A percentile compares a stretch with the other conserved stretches of the same genome.
Evolutionary conservation across 1,140 invertebrate species (phyloP).

Genomic region (Pygmarrhopalites habei): DNA sequence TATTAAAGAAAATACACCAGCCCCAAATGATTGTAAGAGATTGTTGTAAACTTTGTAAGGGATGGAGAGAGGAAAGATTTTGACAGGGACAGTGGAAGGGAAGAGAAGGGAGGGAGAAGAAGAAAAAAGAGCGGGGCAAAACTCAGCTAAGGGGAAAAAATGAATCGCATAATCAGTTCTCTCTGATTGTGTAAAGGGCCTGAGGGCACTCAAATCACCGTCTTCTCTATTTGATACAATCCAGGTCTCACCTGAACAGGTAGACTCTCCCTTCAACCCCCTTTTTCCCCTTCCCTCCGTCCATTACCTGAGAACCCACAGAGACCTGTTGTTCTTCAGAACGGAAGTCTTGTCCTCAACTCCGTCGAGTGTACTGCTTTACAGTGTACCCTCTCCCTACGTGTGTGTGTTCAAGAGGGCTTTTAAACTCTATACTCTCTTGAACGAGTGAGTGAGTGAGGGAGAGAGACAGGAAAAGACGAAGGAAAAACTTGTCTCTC

Average conservation of each 20-base stretch:
- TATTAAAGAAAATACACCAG: too few relatives aligned
- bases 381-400: too few relatives aligned
- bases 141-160: slow-evolving; percentile 3
- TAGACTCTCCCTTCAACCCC: slow-evolving; percentile 8
- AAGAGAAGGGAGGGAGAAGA: neutral
- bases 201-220: slow-evolving; percentile 1
- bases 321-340: neutral
- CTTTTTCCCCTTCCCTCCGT: neutral
- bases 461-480: slow-evolving; percentile 9
- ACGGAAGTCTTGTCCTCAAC: slow-evolving; percentile 8
- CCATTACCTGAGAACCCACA: too few relatives aligned
- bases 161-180: slow-evolving; percentile 11
- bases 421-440: neutral
- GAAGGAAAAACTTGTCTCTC: too few relatives aligned
- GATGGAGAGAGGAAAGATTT: too few relatives aligned
- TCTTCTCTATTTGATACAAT: neutral
- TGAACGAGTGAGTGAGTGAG: neutral
- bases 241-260: slow-evolving; percentile 3
- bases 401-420: too few relatives aligned
- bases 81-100: too few relatives aligned
- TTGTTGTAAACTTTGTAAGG: too few relatives aligned
- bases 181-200: slow-evolving; percentile 5
- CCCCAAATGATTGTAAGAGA: too few relatives aligned
- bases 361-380: neutral
- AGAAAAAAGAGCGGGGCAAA: slow-evolving; percentile 1